These are phyloP conservation scores for Eretmochelys imbricata DNA, from an alignment of 2,113 vertebrate species.

Conservation along the genomic window DNA sequence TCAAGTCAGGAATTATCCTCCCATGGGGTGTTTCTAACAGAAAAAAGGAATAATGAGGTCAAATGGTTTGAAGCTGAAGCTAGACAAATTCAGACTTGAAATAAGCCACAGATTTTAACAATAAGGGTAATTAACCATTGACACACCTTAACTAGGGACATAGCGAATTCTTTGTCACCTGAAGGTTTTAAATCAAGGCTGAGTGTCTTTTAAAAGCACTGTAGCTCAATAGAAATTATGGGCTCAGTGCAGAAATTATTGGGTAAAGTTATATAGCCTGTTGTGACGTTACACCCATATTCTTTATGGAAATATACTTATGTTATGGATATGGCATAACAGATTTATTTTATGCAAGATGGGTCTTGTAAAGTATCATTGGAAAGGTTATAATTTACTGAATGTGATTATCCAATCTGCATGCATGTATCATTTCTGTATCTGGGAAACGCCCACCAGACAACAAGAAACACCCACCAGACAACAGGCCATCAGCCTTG, in stretches of 20 bases:
- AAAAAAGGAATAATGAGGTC: neutral
- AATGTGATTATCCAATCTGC: too few relatives aligned
- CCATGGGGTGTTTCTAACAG: neutral
- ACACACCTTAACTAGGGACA: neutral
- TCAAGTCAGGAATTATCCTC: neutral
- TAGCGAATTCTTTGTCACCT: neutral
- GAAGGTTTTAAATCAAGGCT: neutral
- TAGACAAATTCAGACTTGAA: neutral
- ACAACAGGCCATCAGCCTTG: too few relatives aligned
- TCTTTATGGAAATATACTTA: too few relatives aligned
- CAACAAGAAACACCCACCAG: too few relatives aligned
- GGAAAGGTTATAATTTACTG: too few relatives aligned
- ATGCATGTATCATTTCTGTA: too few relatives aligned
- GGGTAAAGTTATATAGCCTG: neutral
- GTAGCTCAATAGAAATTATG: neutral
- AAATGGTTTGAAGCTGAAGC: neutral
- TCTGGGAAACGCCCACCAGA: too few relatives aligned
- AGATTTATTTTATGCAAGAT: too few relatives aligned
- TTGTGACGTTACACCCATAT: too few relatives aligned
- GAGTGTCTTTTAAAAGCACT: neutral
- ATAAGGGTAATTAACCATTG: neutral
- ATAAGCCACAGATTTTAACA: neutral
- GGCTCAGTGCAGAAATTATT: neutral
- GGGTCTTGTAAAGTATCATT: too few relatives aligned
- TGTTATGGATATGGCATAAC: too few relatives aligned